Evolutionary conservation across 2,797 vertebrate species (phyloP).

Genomic region (Enteromius viviparus): DNA sequence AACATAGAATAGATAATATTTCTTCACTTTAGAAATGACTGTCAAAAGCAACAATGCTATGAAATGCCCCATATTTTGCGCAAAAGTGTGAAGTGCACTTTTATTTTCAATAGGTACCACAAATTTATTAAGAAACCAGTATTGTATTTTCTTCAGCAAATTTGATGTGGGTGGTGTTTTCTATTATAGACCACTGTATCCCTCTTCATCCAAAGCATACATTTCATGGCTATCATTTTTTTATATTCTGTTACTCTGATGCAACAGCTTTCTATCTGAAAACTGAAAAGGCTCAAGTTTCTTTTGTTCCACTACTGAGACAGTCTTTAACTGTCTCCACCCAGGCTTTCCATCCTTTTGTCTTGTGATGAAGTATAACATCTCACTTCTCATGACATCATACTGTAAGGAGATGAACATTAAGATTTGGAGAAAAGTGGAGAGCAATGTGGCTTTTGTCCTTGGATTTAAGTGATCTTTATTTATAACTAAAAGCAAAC

Average conservation of each 20-base stretch:
- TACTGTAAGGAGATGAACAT: not conserved
- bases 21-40: not conserved
- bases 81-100: not conserved
- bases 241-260: not conserved
- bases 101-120: not conserved
- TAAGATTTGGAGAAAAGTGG: not conserved
- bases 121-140: not conserved
- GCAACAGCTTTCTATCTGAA: not conserved
- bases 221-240: not conserved
- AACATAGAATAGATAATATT: not conserved
- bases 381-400: constrained; percentile 1
- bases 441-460: not conserved
- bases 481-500: not conserved
- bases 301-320: not conserved
- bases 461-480: not conserved
- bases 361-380: not conserved
- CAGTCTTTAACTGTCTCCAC: not conserved
- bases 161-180: not conserved
- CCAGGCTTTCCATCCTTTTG: not conserved
- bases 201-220: not conserved
- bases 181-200: not conserved
- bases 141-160: not conserved
- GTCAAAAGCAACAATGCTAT: not conserved
- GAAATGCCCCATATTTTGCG: not conserved
- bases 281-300: not conserved